Percentiles rank a stretch among this genome's conserved stretches.
Evolutionary conservation across 1,140 invertebrate genomes (phyloP).

Genomic region (Ceratosolen solmsi): DNA sequence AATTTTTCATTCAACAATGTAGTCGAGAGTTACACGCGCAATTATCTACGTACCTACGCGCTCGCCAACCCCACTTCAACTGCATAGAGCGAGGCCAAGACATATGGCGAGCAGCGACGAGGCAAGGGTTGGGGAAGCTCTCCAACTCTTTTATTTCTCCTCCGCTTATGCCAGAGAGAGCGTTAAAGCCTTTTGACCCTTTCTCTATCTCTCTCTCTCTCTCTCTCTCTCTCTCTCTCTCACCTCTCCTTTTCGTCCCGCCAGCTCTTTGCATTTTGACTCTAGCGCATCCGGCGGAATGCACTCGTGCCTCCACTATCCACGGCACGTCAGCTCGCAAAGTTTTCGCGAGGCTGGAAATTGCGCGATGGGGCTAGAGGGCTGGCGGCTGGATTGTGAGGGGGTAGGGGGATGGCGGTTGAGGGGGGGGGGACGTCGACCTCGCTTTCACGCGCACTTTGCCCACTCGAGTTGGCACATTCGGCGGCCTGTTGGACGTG

Average conservation of each 20-base stretch:
- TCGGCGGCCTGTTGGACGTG: background rate
- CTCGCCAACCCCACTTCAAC: background rate
- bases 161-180: background rate
- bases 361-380: too few relatives aligned
- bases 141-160: slow-evolving; percentile 35
- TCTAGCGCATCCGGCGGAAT: background rate
- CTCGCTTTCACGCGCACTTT: too few relatives aligned
- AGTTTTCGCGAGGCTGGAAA: background rate
- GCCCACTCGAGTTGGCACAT: background rate
- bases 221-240: background rate
- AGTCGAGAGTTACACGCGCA: background rate
- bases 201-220: background rate
- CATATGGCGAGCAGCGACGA: slow-evolving; percentile 30
- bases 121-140: slow-evolving; percentile 14
- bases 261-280: background rate
- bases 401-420: too few relatives aligned
- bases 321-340: background rate
- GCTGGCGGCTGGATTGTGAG: too few relatives aligned
- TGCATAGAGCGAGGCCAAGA: background rate
- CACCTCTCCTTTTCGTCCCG: background rate
- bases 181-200: background rate
- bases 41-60: background rate
- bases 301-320: background rate
- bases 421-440: background rate
- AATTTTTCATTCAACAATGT: slow-evolving; percentile 14